A percentile compares a stretch with the other conserved stretches of the same genome.
These are phyloP conservation scores for Stomatorhinus walkeri DNA, from an alignment of 2,797 vertebrate species.

Conservation along the genomic window DNA sequence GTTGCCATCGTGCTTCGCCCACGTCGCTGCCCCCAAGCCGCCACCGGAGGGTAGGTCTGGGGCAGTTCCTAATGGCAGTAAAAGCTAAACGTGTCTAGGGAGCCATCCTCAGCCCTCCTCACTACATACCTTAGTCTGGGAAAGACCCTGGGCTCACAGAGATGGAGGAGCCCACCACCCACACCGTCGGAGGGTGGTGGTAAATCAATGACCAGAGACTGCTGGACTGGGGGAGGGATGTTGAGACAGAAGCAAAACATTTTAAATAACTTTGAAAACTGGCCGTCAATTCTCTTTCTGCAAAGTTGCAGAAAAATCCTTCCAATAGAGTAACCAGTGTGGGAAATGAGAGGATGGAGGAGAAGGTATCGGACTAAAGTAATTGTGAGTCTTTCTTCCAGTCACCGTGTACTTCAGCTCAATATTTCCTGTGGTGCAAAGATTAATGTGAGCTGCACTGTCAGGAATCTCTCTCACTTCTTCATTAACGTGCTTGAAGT, in stretches of 20 bases:
- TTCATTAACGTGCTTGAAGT: constrained; percentile 11
- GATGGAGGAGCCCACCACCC: constrained; percentile 18
- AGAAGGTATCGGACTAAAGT: background rate
- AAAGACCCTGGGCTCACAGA: constrained; percentile 29
- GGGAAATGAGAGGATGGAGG: background rate
- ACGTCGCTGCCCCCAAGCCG: constrained; percentile 27
- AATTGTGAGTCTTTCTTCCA: constrained; percentile 14
- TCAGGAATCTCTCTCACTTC: background rate
- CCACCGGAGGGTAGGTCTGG: constrained; percentile 23
- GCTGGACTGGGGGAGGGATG: constrained; percentile 40
- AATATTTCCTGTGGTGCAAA: constrained; percentile 6
- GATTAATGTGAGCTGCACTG: constrained; percentile 11
- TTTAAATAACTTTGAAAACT: constrained; percentile 33
- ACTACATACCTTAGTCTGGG: constrained; percentile 25
- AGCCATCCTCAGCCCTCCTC: constrained; percentile 22
- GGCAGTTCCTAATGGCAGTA: constrained; percentile 32
- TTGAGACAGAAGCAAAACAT: constrained; percentile 37
- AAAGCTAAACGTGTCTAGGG: constrained; percentile 38
- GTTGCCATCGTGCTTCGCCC: background rate
- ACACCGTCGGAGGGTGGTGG: constrained; percentile 28
- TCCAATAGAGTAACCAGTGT: background rate
- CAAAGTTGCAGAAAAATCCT: constrained; percentile 30
- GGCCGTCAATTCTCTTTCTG: constrained; percentile 25
- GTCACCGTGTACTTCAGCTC: background rate
- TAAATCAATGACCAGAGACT: constrained; percentile 39